phyloP scores from a whole-genome alignment of 1,140 invertebrate species.

The Cydia fagiglandana region DNA sequence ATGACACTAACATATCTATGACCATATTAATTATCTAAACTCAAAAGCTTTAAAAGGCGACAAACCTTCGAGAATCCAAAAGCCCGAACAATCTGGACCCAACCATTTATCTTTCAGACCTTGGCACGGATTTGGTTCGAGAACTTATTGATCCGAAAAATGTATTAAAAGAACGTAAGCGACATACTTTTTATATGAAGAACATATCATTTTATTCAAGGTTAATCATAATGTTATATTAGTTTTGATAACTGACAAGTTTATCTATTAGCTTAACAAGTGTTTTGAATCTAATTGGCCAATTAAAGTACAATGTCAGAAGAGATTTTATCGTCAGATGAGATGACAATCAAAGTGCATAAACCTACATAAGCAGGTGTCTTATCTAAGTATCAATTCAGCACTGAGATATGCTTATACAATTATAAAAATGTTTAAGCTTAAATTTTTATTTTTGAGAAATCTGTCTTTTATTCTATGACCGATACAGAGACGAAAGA shows the following conservation, averaged over 20 bases:
- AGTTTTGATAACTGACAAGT: constrained; percentile 8
- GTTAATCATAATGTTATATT: not conserved
- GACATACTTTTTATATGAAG: not conserved
- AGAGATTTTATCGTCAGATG: not conserved
- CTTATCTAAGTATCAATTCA: not conserved
- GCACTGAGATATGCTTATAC: too few relatives aligned
- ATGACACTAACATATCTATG: constrained; percentile 1
- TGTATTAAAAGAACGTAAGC: not conserved
- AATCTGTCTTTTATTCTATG: too few relatives aligned
- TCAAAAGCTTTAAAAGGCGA: not conserved
- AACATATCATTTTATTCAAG: not conserved
- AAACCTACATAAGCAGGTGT: not conserved
- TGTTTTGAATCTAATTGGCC: not conserved
- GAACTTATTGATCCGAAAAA: constrained; percentile 3
- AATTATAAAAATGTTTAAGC: too few relatives aligned
- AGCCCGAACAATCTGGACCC: not conserved
- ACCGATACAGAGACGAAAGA: too few relatives aligned
- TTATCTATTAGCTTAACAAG: not conserved
- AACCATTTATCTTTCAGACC: constrained; percentile 1
- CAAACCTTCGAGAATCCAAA: constrained; percentile 12
- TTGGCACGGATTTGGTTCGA: not conserved
- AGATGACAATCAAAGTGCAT: not conserved
- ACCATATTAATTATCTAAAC: not conserved
- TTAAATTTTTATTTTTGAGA: too few relatives aligned
- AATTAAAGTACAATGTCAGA: constrained; percentile 8